Conservation (phyloP, 2,888 invertebrate genomes). For the Drosophila atripex region DNA sequence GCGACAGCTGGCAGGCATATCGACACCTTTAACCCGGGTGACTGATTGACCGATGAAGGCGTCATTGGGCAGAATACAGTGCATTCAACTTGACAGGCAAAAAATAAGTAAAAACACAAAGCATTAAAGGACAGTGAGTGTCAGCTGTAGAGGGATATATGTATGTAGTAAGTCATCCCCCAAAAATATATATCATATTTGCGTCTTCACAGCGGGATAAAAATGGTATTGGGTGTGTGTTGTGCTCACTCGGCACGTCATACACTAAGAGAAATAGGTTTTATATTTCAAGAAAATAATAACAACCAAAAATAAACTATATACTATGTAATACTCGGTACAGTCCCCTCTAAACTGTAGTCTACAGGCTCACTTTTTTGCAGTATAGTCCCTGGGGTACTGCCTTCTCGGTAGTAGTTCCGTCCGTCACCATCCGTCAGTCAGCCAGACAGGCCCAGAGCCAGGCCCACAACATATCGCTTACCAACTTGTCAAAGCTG, state of each 20-base stretch:
- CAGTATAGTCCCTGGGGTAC: slow-evolving; percentile 10
- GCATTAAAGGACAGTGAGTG: slow-evolving; percentile 14
- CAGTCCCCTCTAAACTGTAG: neutral
- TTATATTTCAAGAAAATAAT: neutral
- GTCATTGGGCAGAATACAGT: slow-evolving; percentile 2
- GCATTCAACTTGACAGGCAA: slow-evolving; percentile 61
- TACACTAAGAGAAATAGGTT: slow-evolving; percentile 1
- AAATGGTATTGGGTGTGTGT: slow-evolving; percentile 67
- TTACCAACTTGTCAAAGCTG: slow-evolving; percentile 63
- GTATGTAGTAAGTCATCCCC: slow-evolving; percentile 57
- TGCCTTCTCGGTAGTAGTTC: slow-evolving; percentile 27
- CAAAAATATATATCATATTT: slow-evolving; percentile 58
- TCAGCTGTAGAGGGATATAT: slow-evolving; percentile 27
- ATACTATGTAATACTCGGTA: neutral
- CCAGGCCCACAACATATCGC: slow-evolving; percentile 52
- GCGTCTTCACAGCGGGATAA: slow-evolving; percentile 46
- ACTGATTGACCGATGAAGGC: slow-evolving; percentile 32
- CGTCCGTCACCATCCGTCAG: slow-evolving; percentile 36
- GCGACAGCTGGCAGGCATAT: slow-evolving; percentile 52
- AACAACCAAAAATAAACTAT: neutral
- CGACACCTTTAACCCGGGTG: slow-evolving; percentile 63
- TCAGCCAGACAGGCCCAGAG: slow-evolving; percentile 23
- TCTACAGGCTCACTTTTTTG: neutral
- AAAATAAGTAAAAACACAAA: slow-evolving; percentile 40
- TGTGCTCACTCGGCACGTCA: slow-evolving; percentile 23